Evolutionary conservation across 2,888 invertebrate genomes (phyloP), one percentile per base, ranked within the genome.

Genomic region (Eubasilissa splendida): DNA sequence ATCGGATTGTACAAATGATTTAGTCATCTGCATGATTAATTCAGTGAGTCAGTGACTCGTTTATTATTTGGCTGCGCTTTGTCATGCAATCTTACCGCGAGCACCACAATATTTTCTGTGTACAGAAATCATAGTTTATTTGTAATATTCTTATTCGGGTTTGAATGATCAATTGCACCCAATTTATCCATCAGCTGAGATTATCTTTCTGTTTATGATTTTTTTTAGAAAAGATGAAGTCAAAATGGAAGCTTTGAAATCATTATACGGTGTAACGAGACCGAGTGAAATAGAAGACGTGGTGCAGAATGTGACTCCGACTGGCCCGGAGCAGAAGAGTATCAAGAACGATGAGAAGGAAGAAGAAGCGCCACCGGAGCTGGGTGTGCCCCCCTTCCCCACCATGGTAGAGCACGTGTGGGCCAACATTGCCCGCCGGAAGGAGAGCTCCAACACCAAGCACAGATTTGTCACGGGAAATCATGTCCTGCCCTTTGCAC

Each of bases 391-490:
- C 3, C 91, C 93, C 83, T 97, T 97, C 85, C 90, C 92, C 7
- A 92, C 94, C 33, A 93, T 97, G 86, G 92, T 95, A 76, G 90
- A 91, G 80, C 95, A 95, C 85, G 90, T 97, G 8, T 91, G 93
- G 88, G 92, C 93, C 75, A 93, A 94, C 86, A 90, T 93, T 83
- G 91, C 93, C 84, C 91, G 92, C 83, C 90, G 93, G 53, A 90
- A 93, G 85, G 90, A 92, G 73, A 90, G 91, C 0, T 88, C 89
- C 11, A 93, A 92, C 85, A 87, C 91, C 31, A 90, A 90, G 78
- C 92, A 92, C 83, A 90, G 92, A 85, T 91, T 92, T 81, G 92
- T 92, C 60, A 88, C 93, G 76, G 94, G 93, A 5, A 94, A 92
- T 85, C 93, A 94, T 78, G 91, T 92, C 82, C 87, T 96, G 83